phyloP scores from a whole-genome alignment of 2,113 vertebrate species.

The Talpa occidentalis region DNA sequence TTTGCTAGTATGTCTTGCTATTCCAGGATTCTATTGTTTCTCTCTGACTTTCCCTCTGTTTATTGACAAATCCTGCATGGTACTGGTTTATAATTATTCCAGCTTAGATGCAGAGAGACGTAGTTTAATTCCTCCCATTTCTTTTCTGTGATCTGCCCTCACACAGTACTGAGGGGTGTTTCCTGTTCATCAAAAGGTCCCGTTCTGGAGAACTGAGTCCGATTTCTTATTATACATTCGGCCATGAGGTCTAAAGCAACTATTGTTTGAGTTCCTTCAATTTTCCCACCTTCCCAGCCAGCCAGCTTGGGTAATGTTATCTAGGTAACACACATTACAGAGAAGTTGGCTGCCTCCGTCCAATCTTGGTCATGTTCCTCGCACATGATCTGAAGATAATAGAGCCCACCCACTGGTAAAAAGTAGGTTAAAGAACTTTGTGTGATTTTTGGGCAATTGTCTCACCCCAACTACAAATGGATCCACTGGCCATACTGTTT shows the following conservation, averaged over 20 bases:
- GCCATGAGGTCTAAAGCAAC: not conserved
- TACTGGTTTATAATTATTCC: not conserved
- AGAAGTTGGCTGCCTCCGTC: not conserved
- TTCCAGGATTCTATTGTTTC: not conserved
- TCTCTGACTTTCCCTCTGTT: not conserved
- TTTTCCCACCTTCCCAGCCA: not conserved
- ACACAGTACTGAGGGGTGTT: not conserved
- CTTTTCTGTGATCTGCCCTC: not conserved
- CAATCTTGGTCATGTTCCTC: not conserved
- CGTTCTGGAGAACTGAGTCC: not conserved
- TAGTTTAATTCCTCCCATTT: not conserved
- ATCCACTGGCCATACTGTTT: not conserved
- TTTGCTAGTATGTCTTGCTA: not conserved
- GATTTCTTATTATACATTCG: not conserved
- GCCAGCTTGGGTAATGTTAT: not conserved
- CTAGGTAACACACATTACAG: not conserved
- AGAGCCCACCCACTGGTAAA: not conserved
- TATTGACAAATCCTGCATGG: not conserved
- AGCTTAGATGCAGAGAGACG: not conserved
- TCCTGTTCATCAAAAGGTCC: not conserved
- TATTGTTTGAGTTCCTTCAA: not conserved
- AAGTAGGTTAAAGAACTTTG: not conserved
- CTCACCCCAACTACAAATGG: not conserved
- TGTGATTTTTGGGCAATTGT: not conserved
- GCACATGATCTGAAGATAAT: not conserved